These are phyloP conservation scores for Drosophila paulistorum DNA, from an alignment of 1,140 invertebrate genomes.

Conservation along the genomic window DNA sequence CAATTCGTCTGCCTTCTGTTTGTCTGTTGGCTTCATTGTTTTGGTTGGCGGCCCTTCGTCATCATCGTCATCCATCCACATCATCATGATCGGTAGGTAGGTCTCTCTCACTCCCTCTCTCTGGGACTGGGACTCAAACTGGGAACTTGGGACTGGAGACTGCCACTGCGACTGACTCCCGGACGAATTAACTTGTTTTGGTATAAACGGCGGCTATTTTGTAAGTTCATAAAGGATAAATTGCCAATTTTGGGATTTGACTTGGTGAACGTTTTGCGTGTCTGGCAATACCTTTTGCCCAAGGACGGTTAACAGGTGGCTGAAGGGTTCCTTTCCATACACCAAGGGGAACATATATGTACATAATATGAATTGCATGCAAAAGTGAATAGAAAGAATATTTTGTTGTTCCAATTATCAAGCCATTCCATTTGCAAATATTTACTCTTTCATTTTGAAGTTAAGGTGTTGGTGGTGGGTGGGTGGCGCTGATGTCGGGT, in stretches of 20 bases:
- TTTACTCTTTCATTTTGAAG: too few relatives aligned
- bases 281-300: conserved; percentile 32
- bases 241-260: conserved; percentile 83
- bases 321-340: background rate
- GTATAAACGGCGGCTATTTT: conserved; percentile 82
- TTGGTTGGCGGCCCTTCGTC: conserved; percentile 78
- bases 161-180: conserved; percentile 43
- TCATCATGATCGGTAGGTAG: conserved; percentile 5
- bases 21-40: conserved; percentile 69
- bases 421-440: too few relatives aligned
- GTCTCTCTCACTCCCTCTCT: background rate
- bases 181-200: conserved; percentile 82
- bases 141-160: background rate
- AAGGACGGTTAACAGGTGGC: conserved; percentile 5
- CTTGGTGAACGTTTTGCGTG: conserved; percentile 77
- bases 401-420: too few relatives aligned
- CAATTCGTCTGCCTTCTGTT: conserved; percentile 57
- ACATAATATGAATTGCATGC: too few relatives aligned
- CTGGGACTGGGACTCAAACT: conserved; percentile 1
- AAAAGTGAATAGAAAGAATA: too few relatives aligned
- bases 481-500: background rate
- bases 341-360: too few relatives aligned
- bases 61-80: conserved; percentile 56
- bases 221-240: conserved; percentile 83
- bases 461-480: too few relatives aligned